phyloP scores from a whole-genome alignment of 2,113 vertebrate species.

The Hemibagrus wyckioides region DNA sequence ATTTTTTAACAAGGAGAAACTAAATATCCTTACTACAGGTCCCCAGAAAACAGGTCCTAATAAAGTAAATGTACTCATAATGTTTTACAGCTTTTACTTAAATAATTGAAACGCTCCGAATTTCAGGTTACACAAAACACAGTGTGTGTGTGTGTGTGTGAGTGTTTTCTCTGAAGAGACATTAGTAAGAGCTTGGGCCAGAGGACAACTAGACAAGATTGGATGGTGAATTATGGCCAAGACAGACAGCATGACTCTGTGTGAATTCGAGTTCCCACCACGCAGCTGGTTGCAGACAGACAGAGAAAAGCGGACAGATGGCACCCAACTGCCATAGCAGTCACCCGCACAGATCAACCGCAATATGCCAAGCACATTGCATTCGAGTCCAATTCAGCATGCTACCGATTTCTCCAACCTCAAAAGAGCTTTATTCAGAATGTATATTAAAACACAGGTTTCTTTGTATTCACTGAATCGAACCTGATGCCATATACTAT shows the following conservation, averaged over 20 bases:
- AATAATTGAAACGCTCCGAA: neutral
- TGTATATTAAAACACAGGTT: neutral
- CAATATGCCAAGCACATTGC: slow-evolving; percentile 37
- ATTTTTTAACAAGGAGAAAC: neutral
- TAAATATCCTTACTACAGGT: neutral
- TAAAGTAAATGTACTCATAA: neutral
- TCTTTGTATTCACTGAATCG: neutral
- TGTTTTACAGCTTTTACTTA: neutral
- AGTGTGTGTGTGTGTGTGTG: too few relatives aligned
- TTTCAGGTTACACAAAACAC: neutral
- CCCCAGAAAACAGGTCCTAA: neutral
- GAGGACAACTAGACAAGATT: slow-evolving; percentile 34
- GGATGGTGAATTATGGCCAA: slow-evolving; percentile 41
- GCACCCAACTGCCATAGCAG: slow-evolving; percentile 45
- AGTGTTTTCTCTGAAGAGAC: neutral
- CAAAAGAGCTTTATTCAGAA: neutral
- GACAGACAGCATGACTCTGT: slow-evolving; percentile 35
- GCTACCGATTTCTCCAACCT: neutral
- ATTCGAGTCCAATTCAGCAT: slow-evolving; percentile 3
- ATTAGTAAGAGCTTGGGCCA: slow-evolving; percentile 10
- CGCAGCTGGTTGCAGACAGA: slow-evolving; percentile 44
- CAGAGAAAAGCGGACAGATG: slow-evolving; percentile 50
- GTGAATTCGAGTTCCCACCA: slow-evolving; percentile 44
- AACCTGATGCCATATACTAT: neutral
- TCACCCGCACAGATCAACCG: slow-evolving; percentile 36